Evolutionary conservation across 2,797 vertebrate genomes (phyloP), one percentile per base, ranked within the genome.

Genomic region (Pseudochirops corinnae): DNA sequence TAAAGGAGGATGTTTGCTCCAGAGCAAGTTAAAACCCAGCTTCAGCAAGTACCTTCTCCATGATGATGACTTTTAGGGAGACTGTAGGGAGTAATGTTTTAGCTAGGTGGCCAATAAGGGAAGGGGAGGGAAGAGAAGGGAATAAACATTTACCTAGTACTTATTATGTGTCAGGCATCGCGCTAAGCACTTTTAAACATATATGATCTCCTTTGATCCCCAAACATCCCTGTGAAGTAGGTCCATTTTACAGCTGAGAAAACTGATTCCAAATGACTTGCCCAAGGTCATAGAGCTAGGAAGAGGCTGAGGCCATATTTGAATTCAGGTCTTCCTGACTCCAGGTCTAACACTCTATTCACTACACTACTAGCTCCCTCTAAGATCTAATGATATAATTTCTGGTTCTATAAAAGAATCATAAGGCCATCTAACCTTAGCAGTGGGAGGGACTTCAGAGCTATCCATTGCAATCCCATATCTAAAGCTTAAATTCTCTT

Each of bases 201-300:
- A 82, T 46, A 21, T 82, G 18, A 18, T n/a, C 62, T 67, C 33
- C 74, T 50, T 87, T 87, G 39, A 87, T 87, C 7, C 74, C 50
- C 39, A 87, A 50, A 87, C 74, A 82, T 10, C 18, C n/a, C 74
- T 10, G 39, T 46, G n/a, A 82, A 12, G 39, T 87, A 50, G 39
- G 9, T 50, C 39, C 55, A 56, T 90, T 95, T 95, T 46, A 87
- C 21, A 92, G 39, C 50, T 56, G 39, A 96, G 39, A 28, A 95
- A 93, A 94, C 7, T 39, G 90, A 92, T 31, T 10, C 29, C 93
- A 39, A 90, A 52, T 90, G 93, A 93, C 21, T 90, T 96, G 74
- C 52, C n/a, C 39, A 92, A 95, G 31, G 10, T 94, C 10, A 56
- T 95, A 56, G 1, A 91, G 55, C 67, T 92, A 62, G 28, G 67